phyloP scores from a whole-genome alignment of 2,797 vertebrate species.

The Aythya fuligula region DNA sequence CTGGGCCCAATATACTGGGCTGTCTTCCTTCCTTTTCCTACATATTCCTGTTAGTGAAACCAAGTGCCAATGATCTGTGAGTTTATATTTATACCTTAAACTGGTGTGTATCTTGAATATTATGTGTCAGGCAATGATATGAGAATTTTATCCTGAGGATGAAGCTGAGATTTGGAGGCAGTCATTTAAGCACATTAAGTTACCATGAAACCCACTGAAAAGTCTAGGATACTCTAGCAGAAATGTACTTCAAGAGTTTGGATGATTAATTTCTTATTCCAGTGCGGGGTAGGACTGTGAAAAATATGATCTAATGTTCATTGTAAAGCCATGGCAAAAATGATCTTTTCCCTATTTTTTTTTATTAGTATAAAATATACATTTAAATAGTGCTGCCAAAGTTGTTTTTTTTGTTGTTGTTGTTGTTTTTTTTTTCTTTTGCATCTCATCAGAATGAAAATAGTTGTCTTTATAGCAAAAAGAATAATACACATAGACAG shows the following conservation, averaged over 20 bases:
- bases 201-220: background rate
- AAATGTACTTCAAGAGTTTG: background rate
- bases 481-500: background rate
- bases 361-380: background rate
- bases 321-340: background rate
- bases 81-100: background rate
- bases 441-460: background rate
- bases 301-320: background rate
- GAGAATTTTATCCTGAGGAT: background rate
- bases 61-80: background rate
- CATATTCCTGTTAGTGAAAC: background rate
- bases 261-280: background rate
- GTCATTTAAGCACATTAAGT: background rate
- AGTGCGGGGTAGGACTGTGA: background rate
- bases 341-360: background rate
- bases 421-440: background rate
- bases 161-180: background rate
- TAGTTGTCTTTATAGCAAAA: background rate
- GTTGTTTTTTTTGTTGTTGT: too few relatives aligned
- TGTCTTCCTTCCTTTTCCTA: background rate
- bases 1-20: background rate
- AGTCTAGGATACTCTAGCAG: background rate
- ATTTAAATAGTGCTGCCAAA: background rate
- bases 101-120: background rate
- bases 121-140: background rate